Base-by-base conservation (phyloP, 53 echinoderm and acorn worm species). In the Pentamera pediparva region DNA sequence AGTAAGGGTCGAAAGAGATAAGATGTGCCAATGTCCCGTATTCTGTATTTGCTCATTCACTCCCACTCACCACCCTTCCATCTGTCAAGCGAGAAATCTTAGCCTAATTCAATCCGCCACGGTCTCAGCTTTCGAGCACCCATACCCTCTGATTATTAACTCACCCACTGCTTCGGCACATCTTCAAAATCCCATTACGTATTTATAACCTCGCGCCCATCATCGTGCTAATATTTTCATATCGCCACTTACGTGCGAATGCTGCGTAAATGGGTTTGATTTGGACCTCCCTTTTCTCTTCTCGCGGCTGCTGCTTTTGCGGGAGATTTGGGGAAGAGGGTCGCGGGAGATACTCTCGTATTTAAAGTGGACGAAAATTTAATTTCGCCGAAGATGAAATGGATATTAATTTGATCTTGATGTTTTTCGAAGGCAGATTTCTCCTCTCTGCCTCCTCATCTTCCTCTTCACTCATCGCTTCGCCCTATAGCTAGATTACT, bases 321-420 rank as follows among this genome's bases (percentile, higher is more conserved):
- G n/a, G n/a, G n/a, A n/a, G n/a, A n/a, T n/a, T n/a, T n/a, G n/a
- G n/a, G n/a, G n/a, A n/a, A n/a, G n/a, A n/a, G n/a, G n/a, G n/a
- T n/a, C n/a, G n/a, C n/a, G n/a, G n/a, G n/a, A n/a, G n/a, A n/a
- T n/a, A n/a, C n/a, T n/a, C 67, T 41, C 67, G 33, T 72, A 54
- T 72, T 72, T 72, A 54, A 72, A 72, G 73, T 53, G 36, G 54
- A 37, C 73, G 73, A 72, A 72, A n/a, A 72, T 72, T 72, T 52
- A 72, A 72, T 72, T 72, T 72, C 36, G 73, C 32, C 37, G 52
- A 53, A 72, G 73, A 72, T 72, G 73, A 72, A 72, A 72, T 72
- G 73, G 73, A 72, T 52, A 72, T 72, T 72, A 72, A 72, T 72
- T 72, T 72, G 73, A 72, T 72, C 73, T 29, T 72, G 73, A 72